These are phyloP conservation scores for Micromys minutus DNA, from an alignment of 2,113 vertebrate genomes.

Conservation along the genomic window DNA sequence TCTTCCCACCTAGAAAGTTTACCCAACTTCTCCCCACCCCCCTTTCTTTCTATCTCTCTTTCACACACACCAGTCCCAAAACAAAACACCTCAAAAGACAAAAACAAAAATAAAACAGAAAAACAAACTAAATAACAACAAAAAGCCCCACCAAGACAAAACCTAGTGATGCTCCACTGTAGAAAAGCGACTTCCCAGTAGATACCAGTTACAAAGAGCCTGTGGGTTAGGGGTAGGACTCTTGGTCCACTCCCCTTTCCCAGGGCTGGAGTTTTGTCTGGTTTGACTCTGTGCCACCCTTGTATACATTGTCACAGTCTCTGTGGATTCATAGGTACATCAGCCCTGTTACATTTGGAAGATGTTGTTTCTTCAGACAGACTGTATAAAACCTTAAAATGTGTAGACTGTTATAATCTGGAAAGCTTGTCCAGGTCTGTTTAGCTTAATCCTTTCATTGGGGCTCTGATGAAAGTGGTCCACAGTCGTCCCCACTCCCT, in stretches of 20 bases:
- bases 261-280: not conserved
- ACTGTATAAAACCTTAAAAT: not conserved
- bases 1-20: not conserved
- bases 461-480: not conserved
- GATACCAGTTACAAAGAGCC: not conserved
- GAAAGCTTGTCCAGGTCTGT: not conserved
- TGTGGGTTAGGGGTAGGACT: not conserved
- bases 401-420: not conserved
- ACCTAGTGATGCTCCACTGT: not conserved
- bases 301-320: not conserved
- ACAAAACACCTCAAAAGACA: not conserved
- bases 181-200: not conserved
- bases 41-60: not conserved
- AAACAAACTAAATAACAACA: not conserved
- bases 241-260: not conserved
- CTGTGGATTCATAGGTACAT: not conserved
- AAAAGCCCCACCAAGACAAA: not conserved
- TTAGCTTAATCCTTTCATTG: not conserved
- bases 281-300: not conserved
- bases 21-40: no score
- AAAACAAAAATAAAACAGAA: not conserved
- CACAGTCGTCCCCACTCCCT: not conserved
- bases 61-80: no score
- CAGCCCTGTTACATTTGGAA: not conserved
- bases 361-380: not conserved